These are phyloP conservation scores for Dysidea cf. avara DNA, from an alignment of 37 sponge, comb jelly and placozoan genomes.

Conservation along the genomic window DNA sequence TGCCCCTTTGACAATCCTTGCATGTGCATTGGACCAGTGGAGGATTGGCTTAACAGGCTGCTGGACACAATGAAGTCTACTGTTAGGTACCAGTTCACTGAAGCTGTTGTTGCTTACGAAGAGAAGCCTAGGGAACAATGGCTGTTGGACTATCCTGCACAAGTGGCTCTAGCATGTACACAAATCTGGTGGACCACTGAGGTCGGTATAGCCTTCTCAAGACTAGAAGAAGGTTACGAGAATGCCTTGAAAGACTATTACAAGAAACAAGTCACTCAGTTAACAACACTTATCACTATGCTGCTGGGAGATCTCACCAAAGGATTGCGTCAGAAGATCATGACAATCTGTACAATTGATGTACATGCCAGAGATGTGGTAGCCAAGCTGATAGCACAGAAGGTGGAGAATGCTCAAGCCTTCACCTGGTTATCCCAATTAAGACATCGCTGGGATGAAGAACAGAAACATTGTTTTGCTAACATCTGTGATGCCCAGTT, in stretches of 20 bases:
- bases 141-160: slow-evolving; percentile 98
- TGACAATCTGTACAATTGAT: slow-evolving; percentile 99
- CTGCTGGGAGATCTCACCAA: slow-evolving; percentile 90
- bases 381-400: slow-evolving; percentile 90
- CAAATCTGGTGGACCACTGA: slow-evolving; percentile 99
- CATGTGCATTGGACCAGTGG: slow-evolving; percentile 84
- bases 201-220: slow-evolving; percentile 87
- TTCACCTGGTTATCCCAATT: slow-evolving; percentile 96
- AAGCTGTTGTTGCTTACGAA: slow-evolving; percentile 96
- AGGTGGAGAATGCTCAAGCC: slow-evolving; percentile 96
- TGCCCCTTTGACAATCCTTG: slow-evolving; percentile 85
- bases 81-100: slow-evolving; percentile 84
- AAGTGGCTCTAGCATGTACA: slow-evolving; percentile 90
- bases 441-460: slow-evolving; percentile 93
- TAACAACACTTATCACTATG: slow-evolving; percentile 87
- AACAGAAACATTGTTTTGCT: slow-evolving; percentile 94
- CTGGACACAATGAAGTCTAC: slow-evolving; percentile 85
- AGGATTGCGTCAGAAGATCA: slow-evolving; percentile 98
- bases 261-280: slow-evolving; percentile 95
- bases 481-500: slow-evolving; percentile 99
- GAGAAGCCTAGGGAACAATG: slow-evolving; percentile 97
- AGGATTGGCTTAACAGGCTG: slow-evolving; percentile 86
- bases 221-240: slow-evolving; percentile 98
- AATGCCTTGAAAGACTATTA: slow-evolving; percentile 98
- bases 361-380: slow-evolving; percentile 99